phyloP scores from a whole-genome alignment of 2,888 invertebrate species.

The Trisateles emortualis region DNA sequence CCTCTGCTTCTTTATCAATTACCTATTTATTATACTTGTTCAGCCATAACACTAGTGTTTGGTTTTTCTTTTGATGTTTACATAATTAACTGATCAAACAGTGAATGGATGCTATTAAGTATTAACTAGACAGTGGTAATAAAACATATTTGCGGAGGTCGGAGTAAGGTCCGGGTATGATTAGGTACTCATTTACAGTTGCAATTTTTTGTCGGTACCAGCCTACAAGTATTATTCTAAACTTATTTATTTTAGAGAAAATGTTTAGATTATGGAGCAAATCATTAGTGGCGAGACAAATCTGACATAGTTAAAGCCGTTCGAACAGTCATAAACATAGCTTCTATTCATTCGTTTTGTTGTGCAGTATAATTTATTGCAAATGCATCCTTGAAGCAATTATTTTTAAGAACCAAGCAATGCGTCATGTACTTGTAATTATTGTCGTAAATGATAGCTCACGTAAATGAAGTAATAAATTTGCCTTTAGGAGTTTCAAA shows the following conservation, averaged over 20 bases:
- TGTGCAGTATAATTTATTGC: slow-evolving; percentile 6
- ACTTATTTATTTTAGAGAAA: too few species aligned
- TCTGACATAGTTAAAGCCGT: background rate
- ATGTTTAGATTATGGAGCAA: too few species aligned
- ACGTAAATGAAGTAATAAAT: slow-evolving; percentile 15
- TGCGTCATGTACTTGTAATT: slow-evolving; percentile 19
- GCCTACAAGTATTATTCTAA: too few species aligned
- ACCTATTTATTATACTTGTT: background rate
- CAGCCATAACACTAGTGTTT: background rate
- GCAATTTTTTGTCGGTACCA: too few species aligned
- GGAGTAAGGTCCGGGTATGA: too few species aligned
- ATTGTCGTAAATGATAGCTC: slow-evolving; percentile 22
- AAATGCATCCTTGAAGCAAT: slow-evolving; percentile 19
- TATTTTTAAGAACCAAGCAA: slow-evolving; percentile 14
- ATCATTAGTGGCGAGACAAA: background rate
- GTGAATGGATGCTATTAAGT: too few species aligned
- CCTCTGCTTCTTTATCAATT: slow-evolving; percentile 56
- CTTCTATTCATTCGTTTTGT: background rate
- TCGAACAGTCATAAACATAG: background rate
- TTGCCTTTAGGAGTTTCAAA: slow-evolving; percentile 25
- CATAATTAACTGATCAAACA: background rate
- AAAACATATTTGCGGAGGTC: too few species aligned
- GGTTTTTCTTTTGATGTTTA: background rate
- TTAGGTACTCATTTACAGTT: too few species aligned
- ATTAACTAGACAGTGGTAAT: too few species aligned